These are phyloP conservation scores for Amaurobius ferox DNA, from an alignment of 2,888 invertebrate species.

Conservation along the genomic window DNA sequence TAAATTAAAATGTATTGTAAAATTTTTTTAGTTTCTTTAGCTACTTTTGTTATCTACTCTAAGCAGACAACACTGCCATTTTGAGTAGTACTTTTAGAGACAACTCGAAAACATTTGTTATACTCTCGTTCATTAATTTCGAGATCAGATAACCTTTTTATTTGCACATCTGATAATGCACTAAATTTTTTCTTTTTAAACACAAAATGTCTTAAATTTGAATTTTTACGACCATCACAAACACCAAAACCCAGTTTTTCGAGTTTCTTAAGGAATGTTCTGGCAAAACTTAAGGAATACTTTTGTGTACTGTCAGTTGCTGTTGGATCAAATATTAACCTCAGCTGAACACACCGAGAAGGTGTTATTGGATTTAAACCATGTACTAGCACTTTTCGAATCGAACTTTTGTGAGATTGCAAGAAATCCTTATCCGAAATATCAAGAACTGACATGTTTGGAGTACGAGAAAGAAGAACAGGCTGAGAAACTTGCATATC, in stretches of 20 bases:
- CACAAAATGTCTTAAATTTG: conserved; percentile 35
- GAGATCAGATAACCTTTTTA: conserved; percentile 30
- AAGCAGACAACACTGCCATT: conserved; percentile 56
- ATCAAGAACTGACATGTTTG: conserved; percentile 32
- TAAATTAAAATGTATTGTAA: too few species aligned
- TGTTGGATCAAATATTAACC: conserved; percentile 49
- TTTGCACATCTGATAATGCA: conserved; percentile 36
- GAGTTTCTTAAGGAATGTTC: conserved; percentile 43
- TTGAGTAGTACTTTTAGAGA: neutral
- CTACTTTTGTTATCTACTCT: too few species aligned
- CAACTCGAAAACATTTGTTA: conserved; percentile 48
- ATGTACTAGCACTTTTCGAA: conserved; percentile 35
- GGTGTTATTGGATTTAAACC: conserved; percentile 25
- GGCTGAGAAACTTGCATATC: conserved; percentile 12
- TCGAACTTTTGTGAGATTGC: conserved; percentile 21
- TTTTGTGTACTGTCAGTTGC: conserved; percentile 32
- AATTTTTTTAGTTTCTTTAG: too few species aligned
- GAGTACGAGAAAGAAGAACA: conserved; percentile 40
- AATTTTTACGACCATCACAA: conserved; percentile 42
- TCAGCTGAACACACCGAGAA: conserved; percentile 54
- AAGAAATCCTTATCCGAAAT: conserved; percentile 50
- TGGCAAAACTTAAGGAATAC: conserved; percentile 41
- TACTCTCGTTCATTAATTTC: conserved; percentile 49
- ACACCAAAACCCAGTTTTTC: conserved; percentile 59
- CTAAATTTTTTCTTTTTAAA: conserved; percentile 63